phyloP scores from a whole-genome alignment of 2,113 vertebrate genomes.

The Malaclemys terrapin region DNA sequence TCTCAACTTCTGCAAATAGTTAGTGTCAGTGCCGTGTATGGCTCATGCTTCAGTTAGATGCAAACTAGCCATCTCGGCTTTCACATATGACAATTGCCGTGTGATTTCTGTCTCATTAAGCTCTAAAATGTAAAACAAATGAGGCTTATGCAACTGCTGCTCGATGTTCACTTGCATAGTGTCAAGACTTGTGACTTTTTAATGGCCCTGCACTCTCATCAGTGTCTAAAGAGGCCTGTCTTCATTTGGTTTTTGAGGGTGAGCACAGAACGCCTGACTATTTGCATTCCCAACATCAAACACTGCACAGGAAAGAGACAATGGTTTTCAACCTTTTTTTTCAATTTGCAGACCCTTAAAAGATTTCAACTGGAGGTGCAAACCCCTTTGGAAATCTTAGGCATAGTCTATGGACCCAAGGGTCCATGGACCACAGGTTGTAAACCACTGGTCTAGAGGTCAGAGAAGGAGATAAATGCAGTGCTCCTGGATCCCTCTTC shows the following conservation, averaged over 20 bases:
- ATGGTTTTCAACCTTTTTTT: background rate
- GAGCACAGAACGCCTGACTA: background rate
- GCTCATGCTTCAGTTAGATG: constrained; percentile 39
- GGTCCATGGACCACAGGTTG: background rate
- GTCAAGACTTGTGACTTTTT: constrained; percentile 36
- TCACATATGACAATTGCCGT: constrained; percentile 46
- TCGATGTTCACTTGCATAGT: background rate
- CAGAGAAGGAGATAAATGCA: background rate
- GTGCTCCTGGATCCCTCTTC: rapidly evolving
- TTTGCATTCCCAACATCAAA: background rate
- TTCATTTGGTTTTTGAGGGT: constrained; percentile 5
- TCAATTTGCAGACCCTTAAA: background rate
- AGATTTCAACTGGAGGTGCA: background rate
- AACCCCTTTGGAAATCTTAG: background rate
- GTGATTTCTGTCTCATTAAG: constrained; percentile 61
- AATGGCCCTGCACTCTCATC: constrained; percentile 1
- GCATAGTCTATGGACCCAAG: background rate
- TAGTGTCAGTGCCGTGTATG: background rate
- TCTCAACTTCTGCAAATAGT: background rate
- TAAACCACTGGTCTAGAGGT: background rate
- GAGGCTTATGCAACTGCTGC: constrained; percentile 47
- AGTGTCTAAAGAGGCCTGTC: background rate
- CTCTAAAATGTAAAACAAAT: constrained; percentile 71
- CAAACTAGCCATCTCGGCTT: constrained; percentile 42
- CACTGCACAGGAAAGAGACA: rapidly evolving